Evolutionary conservation across 1,140 invertebrate genomes (phyloP), one percentile per base, ranked within the genome.

Genomic region (Charaxes varanes): DNA sequence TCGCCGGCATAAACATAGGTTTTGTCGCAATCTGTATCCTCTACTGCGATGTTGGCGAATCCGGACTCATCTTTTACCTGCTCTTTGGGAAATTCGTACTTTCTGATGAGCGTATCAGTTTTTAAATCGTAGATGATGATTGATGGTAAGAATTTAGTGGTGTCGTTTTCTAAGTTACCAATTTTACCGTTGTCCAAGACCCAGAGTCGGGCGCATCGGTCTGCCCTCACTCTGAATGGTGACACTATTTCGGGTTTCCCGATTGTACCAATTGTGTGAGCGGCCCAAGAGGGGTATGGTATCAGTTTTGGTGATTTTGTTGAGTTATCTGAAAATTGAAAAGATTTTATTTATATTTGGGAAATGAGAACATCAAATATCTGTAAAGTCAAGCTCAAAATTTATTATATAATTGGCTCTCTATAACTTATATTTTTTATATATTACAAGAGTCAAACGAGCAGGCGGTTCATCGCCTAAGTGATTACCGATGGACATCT

Each of bases 211-310:
- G 88, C 88, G 60, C 92, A 94, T 8, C 85, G 85, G 73, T 94
- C 92, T 2, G 90, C 92, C 1, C 90, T 74, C 0, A 93, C 78
- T 0, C 92, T 79, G 66, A 92, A 93, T 0, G 91, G 89, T 0
- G 91, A 93, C 0, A 93, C 87, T n/a, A 93, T 88, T 57, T 92
- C 90, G 2, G 76, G 78, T 12, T 81, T 83, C 0, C 79, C 72
- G 14, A 85, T 85, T 0, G 31, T 47, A 2, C 76, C 69, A 3
- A 73, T 68, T 11, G 76, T 71, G 49, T 94, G 91, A 0, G 90
- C 87, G 38, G 89, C 88, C 91, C 91, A 93, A 31, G 87, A 91
- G 2, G 92, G 92, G 56, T 91, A 94, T 0, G 92, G 92, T 8
- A 82, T 90, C 23, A 93, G 54, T 10, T 85, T 86, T 1, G 92